phyloP scores from a whole-genome alignment of 1,140 invertebrate genomes.

The Aphelenchoides besseyi region DNA sequence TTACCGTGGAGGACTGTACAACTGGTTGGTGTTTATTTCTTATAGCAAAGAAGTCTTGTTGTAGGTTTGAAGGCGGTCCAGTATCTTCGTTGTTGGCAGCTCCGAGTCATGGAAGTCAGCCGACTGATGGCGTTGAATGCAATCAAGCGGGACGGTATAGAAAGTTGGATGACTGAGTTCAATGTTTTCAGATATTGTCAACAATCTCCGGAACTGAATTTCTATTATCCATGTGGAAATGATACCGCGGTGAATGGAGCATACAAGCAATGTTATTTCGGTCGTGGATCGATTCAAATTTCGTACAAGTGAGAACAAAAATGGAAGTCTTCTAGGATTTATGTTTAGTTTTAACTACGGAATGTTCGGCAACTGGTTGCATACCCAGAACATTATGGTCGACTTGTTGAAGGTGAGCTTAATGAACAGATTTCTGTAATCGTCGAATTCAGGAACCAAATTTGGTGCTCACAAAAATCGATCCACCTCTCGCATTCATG shows the following conservation, averaged over 20 bases:
- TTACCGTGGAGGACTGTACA: constrained; percentile 58
- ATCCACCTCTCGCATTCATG: constrained; percentile 58
- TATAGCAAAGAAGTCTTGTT: background rate
- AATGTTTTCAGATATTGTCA: constrained; percentile 47
- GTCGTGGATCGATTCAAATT: constrained; percentile 57
- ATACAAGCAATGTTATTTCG: constrained; percentile 59
- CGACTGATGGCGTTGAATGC: constrained; percentile 51
- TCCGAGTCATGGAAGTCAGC: constrained; percentile 38
- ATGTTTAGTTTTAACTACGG: constrained; percentile 54
- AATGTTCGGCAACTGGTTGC: constrained; percentile 47
- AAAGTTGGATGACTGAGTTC: background rate
- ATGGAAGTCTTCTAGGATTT: background rate
- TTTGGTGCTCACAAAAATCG: constrained; percentile 57
- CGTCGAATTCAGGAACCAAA: constrained; percentile 41
- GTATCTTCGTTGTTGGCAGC: constrained; percentile 49
- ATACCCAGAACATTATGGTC: constrained; percentile 51
- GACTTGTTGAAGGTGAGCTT: constrained; percentile 42
- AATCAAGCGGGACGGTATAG: constrained; percentile 31
- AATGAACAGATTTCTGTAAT: constrained; percentile 1
- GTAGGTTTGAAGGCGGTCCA: constrained; percentile 62
- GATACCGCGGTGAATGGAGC: constrained; percentile 26
- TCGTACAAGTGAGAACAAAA: constrained; percentile 48
- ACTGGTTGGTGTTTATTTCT: background rate
- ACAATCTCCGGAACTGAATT: constrained; percentile 37
- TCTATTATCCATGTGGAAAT: constrained; percentile 51